Evolutionary conservation across 2,888 invertebrate species (phyloP).

Genomic region (Amblyteles armatorius): DNA sequence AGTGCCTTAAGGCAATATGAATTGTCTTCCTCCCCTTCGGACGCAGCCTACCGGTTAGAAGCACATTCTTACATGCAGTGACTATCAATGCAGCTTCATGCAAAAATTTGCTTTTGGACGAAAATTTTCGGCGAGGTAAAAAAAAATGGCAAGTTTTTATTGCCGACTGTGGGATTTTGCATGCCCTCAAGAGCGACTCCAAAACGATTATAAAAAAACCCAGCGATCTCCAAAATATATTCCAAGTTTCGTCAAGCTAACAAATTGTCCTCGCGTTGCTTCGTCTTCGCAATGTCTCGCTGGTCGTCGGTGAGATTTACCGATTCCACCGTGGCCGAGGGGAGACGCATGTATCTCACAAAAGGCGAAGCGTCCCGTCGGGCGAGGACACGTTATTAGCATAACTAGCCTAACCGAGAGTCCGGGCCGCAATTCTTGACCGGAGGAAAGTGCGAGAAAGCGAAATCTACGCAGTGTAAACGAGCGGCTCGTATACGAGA

Average conservation of each 20-base stretch:
- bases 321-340: constrained; percentile 32
- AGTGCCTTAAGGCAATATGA: no score
- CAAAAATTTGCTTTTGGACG: no score
- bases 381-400: constrained; percentile 69
- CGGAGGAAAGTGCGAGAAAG: constrained; percentile 50
- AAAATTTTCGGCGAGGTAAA: no score
- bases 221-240: constrained; percentile 36
- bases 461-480: constrained; percentile 63
- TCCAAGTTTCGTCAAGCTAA: constrained; percentile 55
- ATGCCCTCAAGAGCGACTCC: background rate
- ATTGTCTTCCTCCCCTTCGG: no score
- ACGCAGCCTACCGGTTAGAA: no score
- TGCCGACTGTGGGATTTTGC: background rate
- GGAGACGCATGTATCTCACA: background rate
- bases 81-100: no score
- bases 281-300: constrained; percentile 35
- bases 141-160: no score
- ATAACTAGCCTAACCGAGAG: constrained; percentile 73
- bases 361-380: constrained; percentile 20
- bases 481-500: constrained; percentile 70
- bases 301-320: constrained; percentile 38
- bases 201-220: background rate
- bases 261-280: constrained; percentile 45
- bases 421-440: constrained; percentile 61
- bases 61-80: no score